Base-by-base conservation (phyloP, 37 sponge, comb jelly and placozoan genomes). In the Diacarnus erythraeanus region DNA sequence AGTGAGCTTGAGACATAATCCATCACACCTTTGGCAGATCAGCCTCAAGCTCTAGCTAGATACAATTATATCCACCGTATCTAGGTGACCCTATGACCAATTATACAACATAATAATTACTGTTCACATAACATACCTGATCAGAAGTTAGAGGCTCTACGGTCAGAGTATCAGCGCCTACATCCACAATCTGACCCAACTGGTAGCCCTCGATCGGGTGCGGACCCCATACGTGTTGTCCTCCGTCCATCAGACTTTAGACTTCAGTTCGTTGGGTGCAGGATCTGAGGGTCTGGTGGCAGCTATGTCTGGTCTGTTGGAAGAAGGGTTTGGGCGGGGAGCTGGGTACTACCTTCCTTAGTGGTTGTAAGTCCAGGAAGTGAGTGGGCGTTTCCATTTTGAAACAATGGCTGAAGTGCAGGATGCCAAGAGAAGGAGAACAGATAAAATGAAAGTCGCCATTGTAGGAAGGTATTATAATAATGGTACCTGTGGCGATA, bases 181-280 rank as follows among this genome's bases (percentile, higher is more conserved):
- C 82, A 42, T 97, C 98, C 30, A 90, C 84, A 41, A 97, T 89
- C 1, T 54, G 60, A 0, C 98, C 95, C 72, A 90, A 37, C 54
- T 80, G 76, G 64, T 96, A 97, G 43, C 98, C 98, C 9, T 97
- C 92, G 2, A 61, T 59, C 21, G 83, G 89, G 85, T 97, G 86
- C 23, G 98, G 95, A 17, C 91, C 92, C 98, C 98, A 97, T 42
- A 97, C 94, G 5, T 42, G 42, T 71, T 88, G 76, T 17, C 76
- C 72, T 0, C 75, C 73, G 40, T 89, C 89, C 89, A 89, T 83
- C 51, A 47, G 51, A 47, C n/a, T n/a, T n/a, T 12, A 47, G 51
- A 47, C 51, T 47, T 12, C 51, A 47, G 12, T 47, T 15, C 51
- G 12, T 15, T 47, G n/a, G n/a, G n/a, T n/a, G n/a, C n/a, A n/a